These are phyloP conservation scores for Coenonympha arcania DNA, from an alignment of 2,888 invertebrate genomes.

Conservation along the genomic window DNA sequence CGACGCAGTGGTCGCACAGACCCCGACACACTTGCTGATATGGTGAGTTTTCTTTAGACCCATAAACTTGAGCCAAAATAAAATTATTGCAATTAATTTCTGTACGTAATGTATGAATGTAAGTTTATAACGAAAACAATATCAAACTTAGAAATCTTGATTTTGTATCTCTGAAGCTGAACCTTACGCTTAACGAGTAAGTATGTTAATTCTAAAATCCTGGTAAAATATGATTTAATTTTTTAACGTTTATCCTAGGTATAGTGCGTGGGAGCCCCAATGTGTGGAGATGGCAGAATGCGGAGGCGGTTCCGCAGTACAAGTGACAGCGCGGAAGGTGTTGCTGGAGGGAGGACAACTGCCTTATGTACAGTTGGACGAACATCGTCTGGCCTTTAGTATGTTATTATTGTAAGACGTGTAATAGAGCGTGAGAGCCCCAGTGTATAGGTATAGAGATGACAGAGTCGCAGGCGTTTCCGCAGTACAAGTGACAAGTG, in stretches of 20 bases:
- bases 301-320: constrained; percentile 55
- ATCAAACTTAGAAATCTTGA: background rate
- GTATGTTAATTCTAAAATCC: too few relatives aligned
- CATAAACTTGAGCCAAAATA: background rate
- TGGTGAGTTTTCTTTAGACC: constrained; percentile 77
- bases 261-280: constrained; percentile 63
- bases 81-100: too few relatives aligned
- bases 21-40: constrained; percentile 89
- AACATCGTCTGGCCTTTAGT: constrained; percentile 49
- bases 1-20: constrained; percentile 98
- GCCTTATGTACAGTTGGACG: constrained; percentile 54
- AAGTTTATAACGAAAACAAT: too few relatives aligned
- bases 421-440: constrained; percentile 65
- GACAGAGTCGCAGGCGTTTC: constrained; percentile 59
- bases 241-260: too few relatives aligned
- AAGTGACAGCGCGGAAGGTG: constrained; percentile 48
- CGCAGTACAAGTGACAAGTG: constrained; percentile 48
- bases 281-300: constrained; percentile 65
- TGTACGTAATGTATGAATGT: too few relatives aligned
- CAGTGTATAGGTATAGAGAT: constrained; percentile 62
- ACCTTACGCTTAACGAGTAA: too few relatives aligned
- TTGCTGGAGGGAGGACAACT: constrained; percentile 54
- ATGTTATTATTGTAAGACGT: background rate
- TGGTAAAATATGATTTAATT: too few relatives aligned
- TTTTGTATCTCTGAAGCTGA: too few relatives aligned